These are phyloP conservation scores for Chironomus tepperi DNA, from an alignment of 1,140 invertebrate species.

Conservation along the genomic window DNA sequence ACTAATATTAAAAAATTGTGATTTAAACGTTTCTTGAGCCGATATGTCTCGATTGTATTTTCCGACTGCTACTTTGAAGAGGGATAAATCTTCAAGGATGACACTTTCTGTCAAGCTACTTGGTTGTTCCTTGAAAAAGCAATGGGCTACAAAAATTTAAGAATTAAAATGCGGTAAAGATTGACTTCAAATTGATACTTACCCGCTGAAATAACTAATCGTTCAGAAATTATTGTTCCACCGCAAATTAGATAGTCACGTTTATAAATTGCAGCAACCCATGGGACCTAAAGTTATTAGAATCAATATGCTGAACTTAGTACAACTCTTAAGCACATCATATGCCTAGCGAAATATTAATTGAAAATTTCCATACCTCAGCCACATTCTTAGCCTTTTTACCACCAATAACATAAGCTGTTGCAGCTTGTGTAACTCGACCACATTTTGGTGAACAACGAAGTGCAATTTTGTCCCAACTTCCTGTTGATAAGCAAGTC, in stretches of 20 bases:
- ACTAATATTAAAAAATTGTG: constrained; percentile 25
- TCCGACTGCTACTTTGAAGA: constrained; percentile 38
- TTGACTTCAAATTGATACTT: no score
- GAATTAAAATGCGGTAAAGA: no score
- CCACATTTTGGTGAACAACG: constrained; percentile 17
- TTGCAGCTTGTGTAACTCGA: neutral
- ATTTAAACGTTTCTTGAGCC: neutral
- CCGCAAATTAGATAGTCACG: constrained; percentile 38
- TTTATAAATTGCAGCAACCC: neutral
- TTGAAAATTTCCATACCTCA: constrained; percentile 10
- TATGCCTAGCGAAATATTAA: no score
- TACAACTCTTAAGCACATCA: no score
- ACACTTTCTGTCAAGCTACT: constrained; percentile 24
- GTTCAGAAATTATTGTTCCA: constrained; percentile 41
- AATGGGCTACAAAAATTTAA: no score
- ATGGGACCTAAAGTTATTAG: neutral
- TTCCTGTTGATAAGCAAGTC: constrained; percentile 9
- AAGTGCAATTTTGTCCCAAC: constrained; percentile 21
- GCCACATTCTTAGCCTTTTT: constrained; percentile 6
- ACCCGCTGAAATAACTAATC: constrained; percentile 34
- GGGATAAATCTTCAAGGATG: constrained; percentile 27
- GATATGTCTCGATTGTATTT: constrained; percentile 37
- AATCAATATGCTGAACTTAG: no score
- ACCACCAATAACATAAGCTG: neutral
- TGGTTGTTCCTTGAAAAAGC: constrained; percentile 40